A percentile compares a stretch with the other conserved stretches of the same genome.
Conservation (phyloP, 2,888 invertebrate species). For the Spilarctia lutea region DNA sequence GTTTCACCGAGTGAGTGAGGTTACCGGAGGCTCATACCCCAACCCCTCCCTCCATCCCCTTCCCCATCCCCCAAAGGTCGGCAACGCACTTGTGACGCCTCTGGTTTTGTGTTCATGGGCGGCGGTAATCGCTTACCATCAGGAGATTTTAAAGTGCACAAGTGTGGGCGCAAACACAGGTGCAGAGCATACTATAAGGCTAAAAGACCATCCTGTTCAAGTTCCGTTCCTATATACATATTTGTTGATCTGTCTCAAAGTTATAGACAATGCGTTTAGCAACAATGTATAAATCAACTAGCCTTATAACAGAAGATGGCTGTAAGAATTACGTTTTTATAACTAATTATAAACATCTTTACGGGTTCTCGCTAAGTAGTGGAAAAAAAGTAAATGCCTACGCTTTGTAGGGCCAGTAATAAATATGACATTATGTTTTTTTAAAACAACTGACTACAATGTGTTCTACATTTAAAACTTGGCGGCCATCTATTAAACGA, state of each 20-base stretch:
- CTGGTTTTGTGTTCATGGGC: no score
- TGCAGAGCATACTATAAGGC: no score
- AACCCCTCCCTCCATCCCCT: no score
- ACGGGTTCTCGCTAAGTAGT: neutral
- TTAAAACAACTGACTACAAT: neutral
- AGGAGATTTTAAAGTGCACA: no score
- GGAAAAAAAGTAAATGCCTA: neutral
- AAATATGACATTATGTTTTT: neutral
- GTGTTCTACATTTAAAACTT: neutral
- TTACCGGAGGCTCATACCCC: no score
- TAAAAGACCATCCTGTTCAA: no score
- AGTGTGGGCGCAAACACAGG: no score
- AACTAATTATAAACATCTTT: neutral
- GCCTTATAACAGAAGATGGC: neutral
- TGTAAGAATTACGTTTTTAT: neutral
- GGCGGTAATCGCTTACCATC: no score
- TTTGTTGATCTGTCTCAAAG: neutral
- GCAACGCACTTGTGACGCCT: no score
- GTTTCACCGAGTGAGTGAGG: no score
- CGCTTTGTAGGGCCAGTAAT: neutral
- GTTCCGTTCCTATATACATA: neutral
- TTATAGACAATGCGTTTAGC: neutral
- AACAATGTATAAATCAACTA: neutral
- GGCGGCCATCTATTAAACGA: neutral
- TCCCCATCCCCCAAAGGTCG: no score